A percentile compares a stretch with the other conserved stretches of the same genome.
Evolutionary conservation across 2,113 vertebrate genomes (phyloP).

Genomic region (Pseudopodoces humilis): DNA sequence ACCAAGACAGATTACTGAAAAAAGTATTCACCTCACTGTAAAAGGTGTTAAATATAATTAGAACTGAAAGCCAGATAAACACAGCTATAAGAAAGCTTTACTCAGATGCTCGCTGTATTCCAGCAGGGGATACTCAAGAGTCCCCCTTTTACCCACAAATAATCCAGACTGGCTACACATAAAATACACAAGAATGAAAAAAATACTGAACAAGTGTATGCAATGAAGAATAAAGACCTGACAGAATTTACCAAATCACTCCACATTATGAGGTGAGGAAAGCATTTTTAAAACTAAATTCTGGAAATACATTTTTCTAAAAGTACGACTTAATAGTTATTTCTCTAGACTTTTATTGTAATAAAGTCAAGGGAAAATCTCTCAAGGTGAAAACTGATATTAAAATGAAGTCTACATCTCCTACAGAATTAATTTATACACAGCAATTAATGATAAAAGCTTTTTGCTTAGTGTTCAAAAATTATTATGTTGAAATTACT

Average conservation of each 20-base stretch:
- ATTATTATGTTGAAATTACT: not conserved
- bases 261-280: not conserved
- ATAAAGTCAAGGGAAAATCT: not conserved
- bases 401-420: not conserved
- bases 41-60: not conserved
- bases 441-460: not conserved
- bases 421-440: not conserved
- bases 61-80: not conserved
- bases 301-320: not conserved
- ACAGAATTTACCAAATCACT: not conserved
- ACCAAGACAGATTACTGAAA: not conserved
- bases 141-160: not conserved
- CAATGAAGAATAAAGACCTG: not conserved
- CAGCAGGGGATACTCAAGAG: not conserved
- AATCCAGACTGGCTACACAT: not conserved
- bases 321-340: not conserved
- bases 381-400: not conserved
- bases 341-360: not conserved
- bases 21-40: not conserved
- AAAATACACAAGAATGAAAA: not conserved
- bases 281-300: not conserved
- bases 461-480: not conserved
- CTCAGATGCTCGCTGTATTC: fast-evolving
- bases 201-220: not conserved
- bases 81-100: not conserved